These are phyloP conservation scores for Rhegmatorhina hoffmannsi DNA, from an alignment of 2,113 vertebrate genomes.

Conservation along the genomic window DNA sequence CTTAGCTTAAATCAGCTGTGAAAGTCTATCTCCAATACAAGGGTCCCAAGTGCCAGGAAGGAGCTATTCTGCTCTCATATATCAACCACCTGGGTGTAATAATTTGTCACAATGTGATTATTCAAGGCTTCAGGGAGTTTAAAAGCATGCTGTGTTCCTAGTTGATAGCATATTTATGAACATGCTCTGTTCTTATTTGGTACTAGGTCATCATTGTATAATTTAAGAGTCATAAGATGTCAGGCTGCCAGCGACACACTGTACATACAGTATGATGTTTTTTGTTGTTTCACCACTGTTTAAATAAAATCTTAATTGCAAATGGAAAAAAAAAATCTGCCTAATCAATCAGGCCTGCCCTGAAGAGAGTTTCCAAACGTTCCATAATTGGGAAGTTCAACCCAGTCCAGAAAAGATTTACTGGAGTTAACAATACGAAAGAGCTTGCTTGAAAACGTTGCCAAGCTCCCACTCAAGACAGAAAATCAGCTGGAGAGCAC, in stretches of 20 bases:
- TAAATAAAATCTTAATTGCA: slow-evolving; percentile 39
- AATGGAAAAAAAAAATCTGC: slow-evolving; percentile 27
- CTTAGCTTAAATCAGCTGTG: not conserved
- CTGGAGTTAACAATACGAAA: not conserved
- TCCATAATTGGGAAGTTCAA: not conserved
- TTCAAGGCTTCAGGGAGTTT: not conserved
- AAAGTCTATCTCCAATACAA: not conserved
- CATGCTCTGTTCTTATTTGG: not conserved
- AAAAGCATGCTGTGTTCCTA: not conserved
- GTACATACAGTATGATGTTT: not conserved
- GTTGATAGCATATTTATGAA: not conserved
- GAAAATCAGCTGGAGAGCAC: slow-evolving; percentile 42
- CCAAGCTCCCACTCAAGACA: not conserved
- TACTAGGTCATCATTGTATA: not conserved
- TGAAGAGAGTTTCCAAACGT: not conserved
- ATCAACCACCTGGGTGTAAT: not conserved
- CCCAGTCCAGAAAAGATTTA: not conserved
- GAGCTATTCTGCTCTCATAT: not conserved
- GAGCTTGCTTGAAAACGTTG: not conserved
- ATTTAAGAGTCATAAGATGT: not conserved
- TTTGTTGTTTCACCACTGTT: not conserved
- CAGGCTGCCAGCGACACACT: slow-evolving; percentile 16
- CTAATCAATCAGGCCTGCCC: not conserved
- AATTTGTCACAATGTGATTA: not conserved
- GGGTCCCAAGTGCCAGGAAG: not conserved